Evolutionary conservation across 2,888 invertebrate species (phyloP).

Genomic region (Eugnorisma glareosa): DNA sequence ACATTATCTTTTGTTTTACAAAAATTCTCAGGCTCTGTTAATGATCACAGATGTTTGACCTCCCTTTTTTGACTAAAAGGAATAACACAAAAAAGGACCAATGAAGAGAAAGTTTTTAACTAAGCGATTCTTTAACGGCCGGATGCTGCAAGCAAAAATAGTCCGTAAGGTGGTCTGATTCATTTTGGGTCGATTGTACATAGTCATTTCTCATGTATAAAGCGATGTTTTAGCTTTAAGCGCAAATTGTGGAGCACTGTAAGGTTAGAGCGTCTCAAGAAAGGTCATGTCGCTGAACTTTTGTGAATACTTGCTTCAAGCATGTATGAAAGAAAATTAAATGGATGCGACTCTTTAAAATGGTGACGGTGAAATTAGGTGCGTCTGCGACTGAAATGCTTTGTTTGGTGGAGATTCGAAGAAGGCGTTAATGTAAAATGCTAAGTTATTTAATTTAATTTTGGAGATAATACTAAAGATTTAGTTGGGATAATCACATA

Average conservation of each 20-base stretch:
- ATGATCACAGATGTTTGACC: too few species aligned
- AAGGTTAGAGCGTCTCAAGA: slow-evolving; percentile 30
- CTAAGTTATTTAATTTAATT: neutral
- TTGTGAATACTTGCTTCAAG: slow-evolving; percentile 42
- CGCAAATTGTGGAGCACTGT: slow-evolving; percentile 38
- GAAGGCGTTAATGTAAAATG: neutral
- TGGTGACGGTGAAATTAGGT: slow-evolving; percentile 8
- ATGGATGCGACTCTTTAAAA: slow-evolving; percentile 37
- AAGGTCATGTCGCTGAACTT: slow-evolving; percentile 64
- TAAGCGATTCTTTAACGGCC: too few species aligned
- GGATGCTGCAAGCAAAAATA: too few species aligned
- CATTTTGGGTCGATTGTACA: too few species aligned
- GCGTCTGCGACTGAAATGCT: slow-evolving; percentile 21
- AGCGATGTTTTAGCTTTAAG: slow-evolving; percentile 25
- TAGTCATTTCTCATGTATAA: neutral
- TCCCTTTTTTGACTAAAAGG: too few species aligned
- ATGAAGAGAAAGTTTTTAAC: too few species aligned
- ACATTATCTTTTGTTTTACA: too few species aligned
- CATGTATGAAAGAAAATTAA: slow-evolving; percentile 36
- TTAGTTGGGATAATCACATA: neutral
- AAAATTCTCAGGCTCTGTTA: too few species aligned
- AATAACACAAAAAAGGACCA: too few species aligned
- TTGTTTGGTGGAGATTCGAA: slow-evolving; percentile 9
- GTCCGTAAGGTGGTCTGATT: too few species aligned
- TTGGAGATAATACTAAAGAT: neutral